Conservation (phyloP, 2,113 vertebrate species). For the Myrmecobius fasciatus region DNA sequence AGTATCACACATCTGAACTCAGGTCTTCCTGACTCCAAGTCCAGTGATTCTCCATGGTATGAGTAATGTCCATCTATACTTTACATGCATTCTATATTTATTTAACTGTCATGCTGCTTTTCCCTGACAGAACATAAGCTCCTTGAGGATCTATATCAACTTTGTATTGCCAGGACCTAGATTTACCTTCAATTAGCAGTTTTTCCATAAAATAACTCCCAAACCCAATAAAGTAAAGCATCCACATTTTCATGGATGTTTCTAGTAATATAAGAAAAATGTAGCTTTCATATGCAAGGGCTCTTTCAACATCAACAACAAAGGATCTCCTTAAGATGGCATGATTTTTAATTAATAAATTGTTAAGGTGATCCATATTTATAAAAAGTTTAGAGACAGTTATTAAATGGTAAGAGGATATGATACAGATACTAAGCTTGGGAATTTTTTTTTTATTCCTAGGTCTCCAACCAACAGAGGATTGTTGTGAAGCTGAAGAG, state of each 20-base stretch:
- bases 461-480: background rate
- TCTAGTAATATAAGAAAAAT: conserved; percentile 26
- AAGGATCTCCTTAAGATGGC: conserved; percentile 9
- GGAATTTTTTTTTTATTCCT: background rate
- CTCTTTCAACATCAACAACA: background rate
- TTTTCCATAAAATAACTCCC: conserved; percentile 14
- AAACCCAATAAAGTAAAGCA: conserved; percentile 21
- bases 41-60: background rate
- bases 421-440: background rate
- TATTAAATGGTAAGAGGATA: background rate
- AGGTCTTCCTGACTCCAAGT: too few species aligned
- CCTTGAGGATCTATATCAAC: background rate
- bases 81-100: background rate
- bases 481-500: background rate
- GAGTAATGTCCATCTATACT: background rate
- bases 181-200: conserved; percentile 38
- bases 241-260: conserved; percentile 42
- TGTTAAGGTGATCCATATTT: background rate
- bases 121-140: background rate
- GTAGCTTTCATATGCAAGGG: conserved; percentile 27
- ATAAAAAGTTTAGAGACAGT: background rate
- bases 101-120: background rate
- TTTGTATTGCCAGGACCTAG: background rate
- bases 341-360: conserved; percentile 6
- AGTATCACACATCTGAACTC: too few species aligned